Evolutionary conservation across 2,888 invertebrate species (phyloP), one percentile per base, ranked within the genome.

Genomic region (Bimastos eiseni): DNA sequence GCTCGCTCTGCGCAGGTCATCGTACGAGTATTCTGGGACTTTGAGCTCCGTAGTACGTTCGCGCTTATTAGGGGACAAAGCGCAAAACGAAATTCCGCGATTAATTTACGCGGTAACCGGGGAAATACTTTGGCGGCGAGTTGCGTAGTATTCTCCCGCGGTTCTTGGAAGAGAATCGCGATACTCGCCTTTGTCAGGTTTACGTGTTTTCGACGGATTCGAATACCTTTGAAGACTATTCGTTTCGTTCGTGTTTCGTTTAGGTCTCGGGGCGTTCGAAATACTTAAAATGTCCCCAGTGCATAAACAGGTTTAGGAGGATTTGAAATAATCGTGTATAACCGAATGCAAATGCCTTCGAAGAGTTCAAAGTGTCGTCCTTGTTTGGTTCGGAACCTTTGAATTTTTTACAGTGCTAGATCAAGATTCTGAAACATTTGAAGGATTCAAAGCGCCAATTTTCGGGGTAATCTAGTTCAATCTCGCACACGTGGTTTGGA

Each of bases 1-100:
- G 70, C 4, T 70, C 24, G 49, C 49, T 70, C n/a, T 70, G n/a
- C 70, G 70, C 13, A 70, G 70, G 86, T 86, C 86, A 86, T 86
- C 86, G 86, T 86, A 86, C 86, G 86, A 36, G 34, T 21, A 34
- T 86, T n/a, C 21, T 19, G 21, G 36, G 86, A 34, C 86, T 86
- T 86, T 86, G 86, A 86, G 34, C 86, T 6, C 8, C 86, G 86
- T 37, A 86, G 86, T 86, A 86, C 86, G 37, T 34, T 86, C 86
- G 86, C 33, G 86, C 86, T 86, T 36, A 86, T 86, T 86, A 34
- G 19, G 86, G 37, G 86, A 86, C 86, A n/a, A 5, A n/a, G n/a
- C 70, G 30, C 70, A n/a, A 8, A 70, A 70, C n/a, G 70, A n/a
- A 49, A 24, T 24, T 5, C 24, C 4, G 13, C 11, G 17, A 13